phyloP scores from a whole-genome alignment of 2,113 vertebrate species.

The Lagopus leucura region DNA sequence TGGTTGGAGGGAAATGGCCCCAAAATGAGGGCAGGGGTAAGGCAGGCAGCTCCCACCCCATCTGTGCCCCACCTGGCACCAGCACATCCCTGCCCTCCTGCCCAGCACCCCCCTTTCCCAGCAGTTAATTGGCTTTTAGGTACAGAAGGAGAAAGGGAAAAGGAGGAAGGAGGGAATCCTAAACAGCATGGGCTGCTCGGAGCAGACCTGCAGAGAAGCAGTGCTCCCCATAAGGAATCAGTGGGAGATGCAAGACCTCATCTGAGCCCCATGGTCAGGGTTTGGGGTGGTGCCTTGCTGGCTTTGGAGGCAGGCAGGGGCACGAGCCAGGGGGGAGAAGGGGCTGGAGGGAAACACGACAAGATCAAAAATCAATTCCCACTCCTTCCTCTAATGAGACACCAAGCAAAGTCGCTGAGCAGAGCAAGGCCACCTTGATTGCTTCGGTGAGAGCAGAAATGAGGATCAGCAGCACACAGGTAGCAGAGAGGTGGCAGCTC shows the following conservation, averaged over 20 bases:
- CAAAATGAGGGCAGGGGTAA: not conserved
- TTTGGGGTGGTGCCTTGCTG: not conserved
- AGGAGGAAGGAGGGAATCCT: not conserved
- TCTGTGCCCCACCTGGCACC: not conserved
- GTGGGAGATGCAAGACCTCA: not conserved
- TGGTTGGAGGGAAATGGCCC: not conserved
- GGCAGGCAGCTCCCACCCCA: not conserved
- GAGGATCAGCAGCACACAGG: not conserved
- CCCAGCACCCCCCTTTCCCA: not conserved
- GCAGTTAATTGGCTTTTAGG: not conserved
- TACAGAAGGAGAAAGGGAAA: not conserved
- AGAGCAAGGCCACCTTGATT: accelerated
- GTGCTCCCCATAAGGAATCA: not conserved
- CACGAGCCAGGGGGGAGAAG: no score
- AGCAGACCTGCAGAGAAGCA: not conserved
- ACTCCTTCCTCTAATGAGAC: not conserved
- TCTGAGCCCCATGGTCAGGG: accelerated
- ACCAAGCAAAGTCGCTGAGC: accelerated
- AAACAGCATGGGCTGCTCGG: not conserved
- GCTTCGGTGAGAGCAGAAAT: accelerated
- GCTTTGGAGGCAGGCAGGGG: accelerated
- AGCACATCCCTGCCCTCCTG: not conserved
- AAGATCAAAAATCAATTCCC: not conserved
- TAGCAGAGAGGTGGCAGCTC: not conserved
- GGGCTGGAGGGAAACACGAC: not conserved